Percentiles rank a stretch among this genome's conserved stretches.
These are phyloP conservation scores for Thomomys bottae DNA, from an alignment of 2,113 vertebrate species.

Conservation along the genomic window DNA sequence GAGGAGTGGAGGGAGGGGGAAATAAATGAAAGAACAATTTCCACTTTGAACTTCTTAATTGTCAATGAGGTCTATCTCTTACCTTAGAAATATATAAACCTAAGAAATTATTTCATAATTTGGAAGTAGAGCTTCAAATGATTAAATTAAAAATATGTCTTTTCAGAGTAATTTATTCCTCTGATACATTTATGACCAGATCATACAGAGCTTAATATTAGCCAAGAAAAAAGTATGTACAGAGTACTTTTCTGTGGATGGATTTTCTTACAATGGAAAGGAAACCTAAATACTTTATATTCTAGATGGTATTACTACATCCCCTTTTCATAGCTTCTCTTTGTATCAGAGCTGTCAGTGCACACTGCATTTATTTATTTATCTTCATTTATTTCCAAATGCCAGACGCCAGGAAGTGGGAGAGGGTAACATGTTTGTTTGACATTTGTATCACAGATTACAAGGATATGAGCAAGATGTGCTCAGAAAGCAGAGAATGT, in stretches of 20 bases:
- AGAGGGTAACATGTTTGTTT: not conserved
- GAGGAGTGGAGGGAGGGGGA: no score
- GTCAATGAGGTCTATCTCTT: not conserved
- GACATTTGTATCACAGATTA: not conserved
- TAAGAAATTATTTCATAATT: not conserved
- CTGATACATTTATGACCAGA: not conserved
- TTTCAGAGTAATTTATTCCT: not conserved
- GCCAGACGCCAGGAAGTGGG: not conserved
- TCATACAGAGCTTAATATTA: not conserved
- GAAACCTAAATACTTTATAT: not conserved
- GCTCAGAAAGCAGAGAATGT: not conserved
- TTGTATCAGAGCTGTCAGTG: no score
- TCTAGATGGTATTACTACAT: not conserved
- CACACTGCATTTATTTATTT: not conserved
- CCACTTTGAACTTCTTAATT: not conserved
- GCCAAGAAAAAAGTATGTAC: not conserved
- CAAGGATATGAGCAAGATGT: not conserved
- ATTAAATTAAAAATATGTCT: not conserved
- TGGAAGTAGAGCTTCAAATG: constrained; percentile 7
- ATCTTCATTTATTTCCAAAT: not conserved
- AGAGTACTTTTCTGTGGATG: not conserved
- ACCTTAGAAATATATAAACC: not conserved
- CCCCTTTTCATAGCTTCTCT: not conserved
- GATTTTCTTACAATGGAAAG: not conserved
- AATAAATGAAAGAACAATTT: not conserved